phyloP scores from a whole-genome alignment of 2,888 invertebrate genomes.

The Strigamia transsilvanica region DNA sequence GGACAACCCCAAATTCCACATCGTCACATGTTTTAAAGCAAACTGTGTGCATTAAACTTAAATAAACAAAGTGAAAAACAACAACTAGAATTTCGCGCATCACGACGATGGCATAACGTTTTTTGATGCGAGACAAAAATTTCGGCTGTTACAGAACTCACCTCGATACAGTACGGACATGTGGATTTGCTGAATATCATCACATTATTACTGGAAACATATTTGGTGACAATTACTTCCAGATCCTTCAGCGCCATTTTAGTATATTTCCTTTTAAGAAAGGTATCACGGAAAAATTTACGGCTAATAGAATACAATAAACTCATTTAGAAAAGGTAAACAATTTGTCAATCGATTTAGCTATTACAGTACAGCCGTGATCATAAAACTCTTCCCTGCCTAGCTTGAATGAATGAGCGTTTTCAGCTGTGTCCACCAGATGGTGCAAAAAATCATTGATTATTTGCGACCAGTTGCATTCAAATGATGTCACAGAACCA shows the following conservation, averaged over 20 bases:
- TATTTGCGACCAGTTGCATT: too few relatives aligned
- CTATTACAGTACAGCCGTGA: neutral
- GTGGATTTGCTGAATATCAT: conserved; percentile 55
- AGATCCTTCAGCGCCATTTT: conserved; percentile 41
- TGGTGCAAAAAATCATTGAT: too few relatives aligned
- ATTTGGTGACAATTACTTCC: conserved; percentile 33
- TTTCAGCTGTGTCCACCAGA: too few relatives aligned
- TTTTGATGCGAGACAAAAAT: neutral
- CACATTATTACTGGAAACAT: conserved; percentile 53
- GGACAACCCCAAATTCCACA: neutral
- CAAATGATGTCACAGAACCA: too few relatives aligned
- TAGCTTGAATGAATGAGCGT: too few relatives aligned
- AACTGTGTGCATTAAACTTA: neutral
- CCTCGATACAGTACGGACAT: conserved; percentile 54
- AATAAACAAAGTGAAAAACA: neutral
- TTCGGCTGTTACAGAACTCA: neutral
- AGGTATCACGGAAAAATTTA: neutral
- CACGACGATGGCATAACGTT: neutral
- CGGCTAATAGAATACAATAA: neutral
- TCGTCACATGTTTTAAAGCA: neutral
- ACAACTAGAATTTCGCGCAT: neutral
- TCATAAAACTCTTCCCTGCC: too few relatives aligned
- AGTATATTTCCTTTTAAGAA: neutral
- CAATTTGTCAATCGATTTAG: neutral
- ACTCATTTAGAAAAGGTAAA: neutral